A percentile compares a stretch with the other conserved stretches of the same genome.
Conservation (phyloP, 2,888 invertebrate species). For the Stegophylla sp. region DNA sequence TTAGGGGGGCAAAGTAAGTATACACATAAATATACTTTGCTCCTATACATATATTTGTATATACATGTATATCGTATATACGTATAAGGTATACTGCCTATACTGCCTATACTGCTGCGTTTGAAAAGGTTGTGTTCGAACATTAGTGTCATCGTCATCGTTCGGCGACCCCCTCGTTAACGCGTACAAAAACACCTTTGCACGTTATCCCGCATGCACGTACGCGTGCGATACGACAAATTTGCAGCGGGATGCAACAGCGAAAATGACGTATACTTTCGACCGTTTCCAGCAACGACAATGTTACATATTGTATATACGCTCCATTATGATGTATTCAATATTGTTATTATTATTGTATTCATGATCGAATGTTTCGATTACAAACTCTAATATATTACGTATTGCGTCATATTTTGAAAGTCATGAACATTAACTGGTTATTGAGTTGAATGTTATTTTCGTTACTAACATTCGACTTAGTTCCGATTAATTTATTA, state of each 20-base stretch:
- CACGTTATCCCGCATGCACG: background rate
- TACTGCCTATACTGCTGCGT: background rate
- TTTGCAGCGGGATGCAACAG: background rate
- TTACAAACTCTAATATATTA: too few relatives aligned
- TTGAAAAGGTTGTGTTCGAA: conserved; percentile 21
- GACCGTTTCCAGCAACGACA: background rate
- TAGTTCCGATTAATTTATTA: too few relatives aligned
- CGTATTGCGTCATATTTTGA: too few relatives aligned
- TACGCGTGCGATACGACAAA: background rate
- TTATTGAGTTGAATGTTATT: too few relatives aligned
- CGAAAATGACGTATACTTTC: background rate
- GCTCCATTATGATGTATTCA: background rate
- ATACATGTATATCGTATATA: too few relatives aligned
- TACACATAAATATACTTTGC: too few relatives aligned
- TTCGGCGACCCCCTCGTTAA: conserved; percentile 20
- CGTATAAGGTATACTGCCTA: too few relatives aligned
- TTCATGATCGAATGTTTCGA: too few relatives aligned
- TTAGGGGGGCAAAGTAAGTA: background rate
- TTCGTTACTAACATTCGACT: too few relatives aligned
- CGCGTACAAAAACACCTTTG: conserved; percentile 31
- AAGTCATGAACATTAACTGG: too few relatives aligned
- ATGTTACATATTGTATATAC: background rate
- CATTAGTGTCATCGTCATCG: conserved; percentile 1
- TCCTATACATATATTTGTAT: too few relatives aligned
- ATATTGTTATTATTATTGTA: background rate